Evolutionary conservation across 2,113 vertebrate species (phyloP).

Genomic region (Tricholaema leucomelas): DNA sequence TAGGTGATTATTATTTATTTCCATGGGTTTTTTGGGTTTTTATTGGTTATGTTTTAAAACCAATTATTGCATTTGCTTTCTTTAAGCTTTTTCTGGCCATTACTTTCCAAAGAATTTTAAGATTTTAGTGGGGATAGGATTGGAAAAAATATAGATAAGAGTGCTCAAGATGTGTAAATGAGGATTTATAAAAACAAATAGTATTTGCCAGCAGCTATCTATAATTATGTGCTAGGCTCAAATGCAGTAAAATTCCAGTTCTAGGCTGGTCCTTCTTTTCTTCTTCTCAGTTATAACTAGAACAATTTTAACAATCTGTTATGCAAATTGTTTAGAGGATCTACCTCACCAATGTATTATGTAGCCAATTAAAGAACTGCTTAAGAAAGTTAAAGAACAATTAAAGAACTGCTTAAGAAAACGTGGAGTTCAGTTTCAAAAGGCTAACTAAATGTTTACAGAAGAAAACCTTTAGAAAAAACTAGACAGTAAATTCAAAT

Average conservation of each 20-base stretch:
- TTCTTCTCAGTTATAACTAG: background rate
- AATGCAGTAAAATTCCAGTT: background rate
- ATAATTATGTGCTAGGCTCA: background rate
- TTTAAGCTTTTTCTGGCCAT: background rate
- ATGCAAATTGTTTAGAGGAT: background rate
- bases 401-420: background rate
- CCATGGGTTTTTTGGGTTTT: background rate
- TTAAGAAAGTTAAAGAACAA: background rate
- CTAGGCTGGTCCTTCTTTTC: background rate
- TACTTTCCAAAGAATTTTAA: background rate
- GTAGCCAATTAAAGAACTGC: background rate
- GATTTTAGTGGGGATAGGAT: background rate
- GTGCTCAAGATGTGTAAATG: background rate
- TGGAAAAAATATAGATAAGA: background rate
- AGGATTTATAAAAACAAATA: background rate
- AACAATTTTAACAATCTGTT: background rate
- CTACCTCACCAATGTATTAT: background rate
- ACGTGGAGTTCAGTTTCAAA: background rate
- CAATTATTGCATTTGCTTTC: background rate
- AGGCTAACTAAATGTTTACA: background rate
- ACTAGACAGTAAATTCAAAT: background rate
- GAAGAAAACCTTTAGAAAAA: background rate
- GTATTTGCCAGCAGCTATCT: background rate
- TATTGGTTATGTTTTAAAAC: background rate
- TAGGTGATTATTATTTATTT: background rate